Conservation (phyloP, 2,797 vertebrate species). For the Smutsia temminckii region DNA sequence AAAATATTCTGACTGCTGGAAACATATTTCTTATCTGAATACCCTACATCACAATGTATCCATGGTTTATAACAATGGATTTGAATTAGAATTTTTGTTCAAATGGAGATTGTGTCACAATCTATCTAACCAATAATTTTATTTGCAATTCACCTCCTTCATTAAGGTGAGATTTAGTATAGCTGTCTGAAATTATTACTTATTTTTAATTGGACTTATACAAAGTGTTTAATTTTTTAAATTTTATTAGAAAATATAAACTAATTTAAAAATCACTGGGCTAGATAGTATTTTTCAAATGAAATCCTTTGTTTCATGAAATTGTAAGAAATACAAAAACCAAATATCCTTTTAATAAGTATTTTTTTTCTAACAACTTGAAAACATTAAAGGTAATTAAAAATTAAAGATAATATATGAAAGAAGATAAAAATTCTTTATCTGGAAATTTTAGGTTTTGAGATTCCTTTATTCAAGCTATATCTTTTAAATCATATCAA, state of each 20-base stretch:
- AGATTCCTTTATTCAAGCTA: not conserved
- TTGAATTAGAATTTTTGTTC: not conserved
- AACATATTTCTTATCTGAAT: not conserved
- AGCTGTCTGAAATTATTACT: not conserved
- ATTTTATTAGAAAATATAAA: not conserved
- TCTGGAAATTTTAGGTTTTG: not conserved
- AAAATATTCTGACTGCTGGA: not conserved
- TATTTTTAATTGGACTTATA: not conserved
- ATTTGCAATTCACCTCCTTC: not conserved
- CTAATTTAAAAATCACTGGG: not conserved
- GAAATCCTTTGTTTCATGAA: not conserved
- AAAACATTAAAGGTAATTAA: not conserved
- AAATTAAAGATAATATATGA: not conserved
- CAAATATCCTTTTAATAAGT: not conserved
- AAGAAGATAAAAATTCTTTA: not conserved
- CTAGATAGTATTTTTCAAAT: not conserved
- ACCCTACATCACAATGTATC: not conserved
- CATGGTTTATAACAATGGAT: not conserved
- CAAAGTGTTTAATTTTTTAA: not conserved
- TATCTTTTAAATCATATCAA: not conserved
- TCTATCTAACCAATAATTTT: not conserved
- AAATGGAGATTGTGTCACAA: not conserved
- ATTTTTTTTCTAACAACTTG: not conserved
- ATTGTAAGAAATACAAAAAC: not conserved
- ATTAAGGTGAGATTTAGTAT: not conserved